phyloP scores from a whole-genome alignment of 1,140 invertebrate genomes.

The Orussus abietinus region DNA sequence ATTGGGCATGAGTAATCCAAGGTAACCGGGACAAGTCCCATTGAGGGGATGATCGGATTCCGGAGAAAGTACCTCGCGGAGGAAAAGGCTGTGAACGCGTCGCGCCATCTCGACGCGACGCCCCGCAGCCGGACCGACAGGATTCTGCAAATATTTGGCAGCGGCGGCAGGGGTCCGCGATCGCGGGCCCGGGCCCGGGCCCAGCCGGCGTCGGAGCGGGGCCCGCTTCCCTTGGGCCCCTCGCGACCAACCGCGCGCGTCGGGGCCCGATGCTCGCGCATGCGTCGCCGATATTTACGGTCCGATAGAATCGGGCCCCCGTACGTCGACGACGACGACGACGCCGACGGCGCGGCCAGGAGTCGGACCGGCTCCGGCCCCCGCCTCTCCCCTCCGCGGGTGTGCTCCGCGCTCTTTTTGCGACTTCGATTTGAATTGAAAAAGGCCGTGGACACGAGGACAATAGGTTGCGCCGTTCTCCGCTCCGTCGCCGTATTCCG shows the following conservation, averaged over 20 bases:
- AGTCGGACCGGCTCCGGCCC: constrained; percentile 29
- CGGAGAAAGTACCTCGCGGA: too few species aligned
- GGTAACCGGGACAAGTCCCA: too few species aligned
- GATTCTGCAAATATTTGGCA: constrained; percentile 15
- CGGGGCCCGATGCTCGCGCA: constrained; percentile 12
- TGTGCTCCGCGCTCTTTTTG: constrained; percentile 43
- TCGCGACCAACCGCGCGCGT: too few species aligned
- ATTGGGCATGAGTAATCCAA: too few species aligned
- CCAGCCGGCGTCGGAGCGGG: too few species aligned
- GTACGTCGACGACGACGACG: constrained; percentile 38
- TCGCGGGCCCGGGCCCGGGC: too few species aligned
- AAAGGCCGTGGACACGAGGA: constrained; percentile 49
- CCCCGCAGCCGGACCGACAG: constrained; percentile 6
- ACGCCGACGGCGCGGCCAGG: neutral
- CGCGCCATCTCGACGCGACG: too few species aligned
- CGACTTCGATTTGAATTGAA: constrained; percentile 51
- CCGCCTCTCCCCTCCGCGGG: constrained; percentile 21
- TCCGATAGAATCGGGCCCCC: constrained; percentile 49
- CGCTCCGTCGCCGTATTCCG: constrained; percentile 14
- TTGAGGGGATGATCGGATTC: too few species aligned
- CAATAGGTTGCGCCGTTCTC: constrained; percentile 43
- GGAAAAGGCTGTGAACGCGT: too few species aligned
- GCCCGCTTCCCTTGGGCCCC: too few species aligned
- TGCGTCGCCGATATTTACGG: constrained; percentile 50
- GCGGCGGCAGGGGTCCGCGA: too few species aligned